Percentiles rank a stretch among this genome's conserved stretches.
Conservation (phyloP, 2,888 invertebrate species). For the Platycheirus rosarum region DNA sequence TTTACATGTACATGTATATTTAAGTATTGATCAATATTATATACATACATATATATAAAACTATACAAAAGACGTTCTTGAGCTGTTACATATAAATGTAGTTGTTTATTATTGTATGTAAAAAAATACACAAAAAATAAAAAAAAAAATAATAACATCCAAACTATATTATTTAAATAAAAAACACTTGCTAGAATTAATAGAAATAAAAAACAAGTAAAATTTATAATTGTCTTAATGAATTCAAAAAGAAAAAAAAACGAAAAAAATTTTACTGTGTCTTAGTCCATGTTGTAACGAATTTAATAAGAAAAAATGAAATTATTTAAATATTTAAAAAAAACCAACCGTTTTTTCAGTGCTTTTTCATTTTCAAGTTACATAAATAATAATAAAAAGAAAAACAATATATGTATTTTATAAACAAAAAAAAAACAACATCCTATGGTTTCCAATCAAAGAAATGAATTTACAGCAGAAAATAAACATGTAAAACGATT, state of each 20-base stretch:
- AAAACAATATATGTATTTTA: conserved; percentile 26
- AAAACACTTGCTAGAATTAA: conserved; percentile 63
- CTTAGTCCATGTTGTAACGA: conserved; percentile 83
- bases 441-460: conserved; percentile 72
- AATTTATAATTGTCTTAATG: conserved; percentile 69
- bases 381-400: conserved; percentile 16
- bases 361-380: conserved; percentile 44
- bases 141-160: conserved; percentile 68
- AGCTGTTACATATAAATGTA: conserved; percentile 76
- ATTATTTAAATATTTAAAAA: conserved; percentile 48
- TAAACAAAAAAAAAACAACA: conserved; percentile 53
- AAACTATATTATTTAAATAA: conserved; percentile 53
- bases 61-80: conserved; percentile 73
- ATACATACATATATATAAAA: conserved; percentile 74
- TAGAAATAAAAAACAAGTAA: conserved; percentile 64
- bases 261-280: conserved; percentile 81
- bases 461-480: conserved; percentile 63
- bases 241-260: conserved; percentile 57
- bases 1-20: conserved; percentile 75
- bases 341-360: conserved; percentile 9
- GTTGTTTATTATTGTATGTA: conserved; percentile 79
- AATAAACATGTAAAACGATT: conserved; percentile 58
- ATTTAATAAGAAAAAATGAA: conserved; percentile 78
- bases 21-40: conserved; percentile 73
- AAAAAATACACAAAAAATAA: conserved; percentile 62